These are phyloP conservation scores for Ectemnius cavifrons DNA, from an alignment of 2,888 invertebrate species.

Conservation along the genomic window DNA sequence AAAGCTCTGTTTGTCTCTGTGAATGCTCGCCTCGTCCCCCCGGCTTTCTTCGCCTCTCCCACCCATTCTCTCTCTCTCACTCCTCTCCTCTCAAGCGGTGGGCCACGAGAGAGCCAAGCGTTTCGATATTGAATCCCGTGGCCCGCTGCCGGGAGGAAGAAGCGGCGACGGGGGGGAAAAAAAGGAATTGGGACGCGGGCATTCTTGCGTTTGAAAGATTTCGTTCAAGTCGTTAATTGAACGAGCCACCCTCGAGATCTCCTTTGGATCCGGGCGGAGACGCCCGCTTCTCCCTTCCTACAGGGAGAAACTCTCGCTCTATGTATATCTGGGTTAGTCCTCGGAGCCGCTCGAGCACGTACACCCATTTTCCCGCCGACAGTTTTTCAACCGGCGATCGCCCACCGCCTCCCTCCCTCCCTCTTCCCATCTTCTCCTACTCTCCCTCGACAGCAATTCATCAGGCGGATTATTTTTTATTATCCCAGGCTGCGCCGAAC, in stretches of 20 bases:
- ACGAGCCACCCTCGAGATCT: background rate
- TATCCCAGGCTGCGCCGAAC: background rate
- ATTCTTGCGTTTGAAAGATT: background rate
- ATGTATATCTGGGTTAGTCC: constrained; percentile 2
- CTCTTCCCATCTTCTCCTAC: too few relatives aligned
- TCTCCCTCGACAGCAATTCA: background rate
- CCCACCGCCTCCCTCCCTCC: too few relatives aligned
- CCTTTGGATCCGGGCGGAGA: too few relatives aligned
- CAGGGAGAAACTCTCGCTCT: background rate
- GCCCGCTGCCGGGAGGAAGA: background rate
- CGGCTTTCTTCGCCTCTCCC: too few relatives aligned
- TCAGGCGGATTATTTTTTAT: background rate
- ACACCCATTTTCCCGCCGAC: too few relatives aligned
- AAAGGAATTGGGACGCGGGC: constrained; percentile 4
- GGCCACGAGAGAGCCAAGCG: background rate
- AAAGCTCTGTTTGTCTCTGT: constrained; percentile 13
- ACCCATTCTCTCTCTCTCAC: background rate
- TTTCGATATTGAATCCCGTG: constrained; percentile 4
- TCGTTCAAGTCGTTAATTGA: constrained; percentile 6
- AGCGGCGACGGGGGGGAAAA: background rate
- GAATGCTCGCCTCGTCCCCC: background rate
- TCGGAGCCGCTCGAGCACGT: background rate
- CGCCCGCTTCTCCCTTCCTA: background rate
- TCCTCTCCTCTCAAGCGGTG: background rate
- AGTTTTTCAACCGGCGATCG: too few relatives aligned